These are phyloP conservation scores for Nomada ruficornis DNA, from an alignment of 2,888 invertebrate genomes.

Conservation along the genomic window DNA sequence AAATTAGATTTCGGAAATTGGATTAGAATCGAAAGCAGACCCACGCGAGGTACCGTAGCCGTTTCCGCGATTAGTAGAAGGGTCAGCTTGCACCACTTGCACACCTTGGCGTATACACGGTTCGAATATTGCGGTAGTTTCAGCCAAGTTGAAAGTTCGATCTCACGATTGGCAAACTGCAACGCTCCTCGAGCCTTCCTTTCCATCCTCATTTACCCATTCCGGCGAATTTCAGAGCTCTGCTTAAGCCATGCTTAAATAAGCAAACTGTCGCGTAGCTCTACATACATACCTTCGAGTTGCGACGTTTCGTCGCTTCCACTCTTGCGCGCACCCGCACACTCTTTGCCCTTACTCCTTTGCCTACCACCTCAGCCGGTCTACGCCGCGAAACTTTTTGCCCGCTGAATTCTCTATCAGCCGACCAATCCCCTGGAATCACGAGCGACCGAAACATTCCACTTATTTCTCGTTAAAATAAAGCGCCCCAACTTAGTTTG, in stretches of 20 bases:
- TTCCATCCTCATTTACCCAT: slow-evolving; percentile 43
- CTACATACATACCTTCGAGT: slow-evolving; percentile 34
- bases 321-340: slow-evolving; percentile 39
- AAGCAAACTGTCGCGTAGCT: slow-evolving; percentile 74
- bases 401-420: slow-evolving; percentile 48
- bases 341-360: too few species aligned
- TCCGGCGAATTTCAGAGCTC: slow-evolving; percentile 61
- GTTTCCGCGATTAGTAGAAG: slow-evolving; percentile 28
- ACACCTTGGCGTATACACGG: not conserved
- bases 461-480: slow-evolving; percentile 46
- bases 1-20: slow-evolving; percentile 27
- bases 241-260: slow-evolving; percentile 75
- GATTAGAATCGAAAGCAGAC: not conserved
- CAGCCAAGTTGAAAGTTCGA: slow-evolving; percentile 55
- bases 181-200: slow-evolving; percentile 34
- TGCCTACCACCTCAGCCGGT: slow-evolving; percentile 15
- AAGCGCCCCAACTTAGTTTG: slow-evolving; percentile 38
- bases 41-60: slow-evolving; percentile 19
- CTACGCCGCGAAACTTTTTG: slow-evolving; percentile 65
- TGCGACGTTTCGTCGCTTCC: slow-evolving; percentile 53
- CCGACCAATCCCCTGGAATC: slow-evolving; percentile 24
- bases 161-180: slow-evolving; percentile 62
- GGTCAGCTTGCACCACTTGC: slow-evolving; percentile 42
- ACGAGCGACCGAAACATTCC: slow-evolving; percentile 18
- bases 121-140: slow-evolving; percentile 30